phyloP scores from a whole-genome alignment of 2,113 vertebrate genomes.

The crab-eating macaque (Macaca fascicularis) region T2T-MFA8v1.1 NC_088384.1:80008501-80009000 shows the following conservation, averaged over 20 bases:
- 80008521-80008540: neutral
- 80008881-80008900: neutral
- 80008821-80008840: neutral
- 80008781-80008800: neutral
- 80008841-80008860: neutral
- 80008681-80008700: neutral
- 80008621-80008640: neutral
- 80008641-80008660: neutral
- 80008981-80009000: constrained; percentile 23
- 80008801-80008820: neutral
- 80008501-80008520: neutral
- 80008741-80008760: neutral
- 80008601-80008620: neutral
- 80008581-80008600: neutral
- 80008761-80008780: neutral
- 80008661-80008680: neutral
- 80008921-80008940: neutral
- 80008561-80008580: neutral
- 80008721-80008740: neutral
- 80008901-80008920: constrained; percentile 7
- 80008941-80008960: constrained; percentile 13
- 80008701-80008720: neutral
- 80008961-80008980: neutral
- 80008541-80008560: neutral
- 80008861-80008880: neutral